Evolutionary conservation across 2,888 invertebrate species (phyloP), one percentile per base, ranked within the genome.

Genomic region (Coremacera marginata): DNA sequence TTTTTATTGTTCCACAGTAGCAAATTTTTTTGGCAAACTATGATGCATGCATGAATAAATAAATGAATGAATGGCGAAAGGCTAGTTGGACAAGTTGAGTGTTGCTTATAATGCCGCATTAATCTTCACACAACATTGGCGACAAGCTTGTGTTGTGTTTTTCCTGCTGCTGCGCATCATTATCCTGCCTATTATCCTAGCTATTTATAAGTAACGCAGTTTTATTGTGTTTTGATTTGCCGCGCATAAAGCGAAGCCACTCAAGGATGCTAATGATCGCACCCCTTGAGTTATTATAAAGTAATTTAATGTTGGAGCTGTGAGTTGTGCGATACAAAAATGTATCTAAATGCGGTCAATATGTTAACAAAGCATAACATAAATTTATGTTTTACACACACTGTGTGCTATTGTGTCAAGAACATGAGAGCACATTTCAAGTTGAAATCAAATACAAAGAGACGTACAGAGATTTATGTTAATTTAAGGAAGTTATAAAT

Each of bases 81-180:
- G 57, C n/a, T 44, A 31, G 25, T 68, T 52, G 51, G 68, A 57
- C 16, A 55, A 44, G 74, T 73, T 68, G 73, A 80, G 82, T 83
- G 83, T 83, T 77, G 81, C 79, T 78, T 77, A 80, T 83, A 82
- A 83, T 81, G 77, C 80, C 77, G 78, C 80, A 82, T 79, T 83
- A 83, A 83, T 83, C 82, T 83, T 83, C 82, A 83, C 82, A 81
- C 82, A 83, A 81, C 75, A 68, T 70, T 55, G 68, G 73, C 63
- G 63, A 73, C 63, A 67, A 65, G 63, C 4, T 52, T 31, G 70
- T 52, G 34, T 31, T 25, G 37, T 37, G 27, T 22, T 31, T 22
- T 37, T 44, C 68, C 49, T 57, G 68, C 37, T 70, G 49, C 19
- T 19, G 37, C 19, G 57, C 57, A 60, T 60, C 57, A 63, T 63